A percentile compares a stretch with the other conserved stretches of the same genome.
Conservation (phyloP, 1,140 invertebrate species). For the Drosophila truncata region DNA sequence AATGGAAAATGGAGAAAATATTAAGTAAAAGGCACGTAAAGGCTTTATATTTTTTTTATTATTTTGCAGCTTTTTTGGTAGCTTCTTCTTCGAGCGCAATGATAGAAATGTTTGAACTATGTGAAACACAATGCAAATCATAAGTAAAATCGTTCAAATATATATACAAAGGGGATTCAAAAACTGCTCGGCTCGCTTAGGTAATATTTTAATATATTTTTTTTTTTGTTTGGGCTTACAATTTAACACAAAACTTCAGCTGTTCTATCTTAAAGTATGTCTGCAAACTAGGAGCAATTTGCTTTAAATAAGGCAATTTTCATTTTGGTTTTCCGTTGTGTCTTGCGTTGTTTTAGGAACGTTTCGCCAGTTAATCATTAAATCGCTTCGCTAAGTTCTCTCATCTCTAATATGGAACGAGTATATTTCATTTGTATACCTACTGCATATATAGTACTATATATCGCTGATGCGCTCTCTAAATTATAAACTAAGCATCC, state of each 20-base stretch:
- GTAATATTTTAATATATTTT: conserved; percentile 9
- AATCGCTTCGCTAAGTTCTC: conserved; percentile 47
- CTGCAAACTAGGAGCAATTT: conserved; percentile 77
- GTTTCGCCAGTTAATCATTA: conserved; percentile 52
- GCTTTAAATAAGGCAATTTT: conserved; percentile 78
- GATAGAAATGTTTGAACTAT: conserved; percentile 82
- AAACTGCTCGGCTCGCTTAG: conserved; percentile 48
- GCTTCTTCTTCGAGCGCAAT: conserved; percentile 57
- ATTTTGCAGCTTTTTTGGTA: conserved; percentile 9
- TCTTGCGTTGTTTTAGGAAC: conserved; percentile 71
- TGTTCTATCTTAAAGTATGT: conserved; percentile 48
- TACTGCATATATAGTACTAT: conserved; percentile 37
- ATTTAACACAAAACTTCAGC: conserved; percentile 53
- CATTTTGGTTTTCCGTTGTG: conserved; percentile 41
- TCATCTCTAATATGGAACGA: conserved; percentile 55
- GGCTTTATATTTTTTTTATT: conserved; percentile 31
- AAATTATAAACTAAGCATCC: conserved; percentile 79
- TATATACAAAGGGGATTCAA: conserved; percentile 11
- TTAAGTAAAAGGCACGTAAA: conserved; percentile 77
- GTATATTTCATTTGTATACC: conserved; percentile 54
- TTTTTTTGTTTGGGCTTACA: conserved; percentile 35
- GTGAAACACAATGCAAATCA: conserved; percentile 62
- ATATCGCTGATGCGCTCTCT: conserved; percentile 66
- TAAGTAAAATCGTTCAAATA: conserved; percentile 45
- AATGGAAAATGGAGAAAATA: conserved; percentile 40